phyloP scores from a whole-genome alignment of 2,113 vertebrate species.

The Lonchura striata region DNA sequence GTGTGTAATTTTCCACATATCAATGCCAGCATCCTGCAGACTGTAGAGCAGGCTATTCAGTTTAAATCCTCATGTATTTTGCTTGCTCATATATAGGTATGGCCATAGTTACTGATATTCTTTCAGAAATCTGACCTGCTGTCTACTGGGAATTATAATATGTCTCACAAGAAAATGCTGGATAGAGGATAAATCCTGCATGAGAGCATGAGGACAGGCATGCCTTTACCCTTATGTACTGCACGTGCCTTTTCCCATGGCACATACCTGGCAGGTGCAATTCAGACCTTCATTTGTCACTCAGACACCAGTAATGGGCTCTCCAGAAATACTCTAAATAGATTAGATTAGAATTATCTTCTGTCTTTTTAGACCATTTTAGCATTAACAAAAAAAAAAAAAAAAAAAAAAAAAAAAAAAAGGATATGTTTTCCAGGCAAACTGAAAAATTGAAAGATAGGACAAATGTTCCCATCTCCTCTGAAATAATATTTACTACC shows the following conservation, averaged over 20 bases:
- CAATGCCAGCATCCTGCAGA: background rate
- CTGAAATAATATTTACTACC: background rate
- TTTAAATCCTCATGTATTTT: background rate
- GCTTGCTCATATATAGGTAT: background rate
- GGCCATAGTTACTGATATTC: background rate
- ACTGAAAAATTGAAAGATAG: background rate
- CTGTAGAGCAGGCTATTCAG: background rate
- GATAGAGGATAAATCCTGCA: background rate
- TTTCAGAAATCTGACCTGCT: slow-evolving; percentile 11
- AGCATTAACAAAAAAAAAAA: background rate
- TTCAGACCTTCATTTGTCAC: slow-evolving; percentile 48
- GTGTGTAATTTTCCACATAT: slow-evolving; percentile 8
- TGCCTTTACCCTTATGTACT: background rate
- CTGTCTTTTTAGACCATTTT: slow-evolving; percentile 8
- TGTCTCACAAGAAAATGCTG: background rate
- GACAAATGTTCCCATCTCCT: background rate
- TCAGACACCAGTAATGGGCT: slow-evolving; percentile 6
- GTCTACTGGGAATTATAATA: background rate
- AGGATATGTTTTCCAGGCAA: background rate
- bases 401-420: background rate
- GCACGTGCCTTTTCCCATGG: slow-evolving; percentile 5
- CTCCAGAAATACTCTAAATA: slow-evolving; percentile 21
- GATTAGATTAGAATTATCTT: slow-evolving; percentile 27
- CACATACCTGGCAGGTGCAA: slow-evolving; percentile 55
- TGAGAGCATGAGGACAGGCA: background rate